Conservation (phyloP, 2,113 vertebrate genomes). For the Hucho hucho region DNA sequence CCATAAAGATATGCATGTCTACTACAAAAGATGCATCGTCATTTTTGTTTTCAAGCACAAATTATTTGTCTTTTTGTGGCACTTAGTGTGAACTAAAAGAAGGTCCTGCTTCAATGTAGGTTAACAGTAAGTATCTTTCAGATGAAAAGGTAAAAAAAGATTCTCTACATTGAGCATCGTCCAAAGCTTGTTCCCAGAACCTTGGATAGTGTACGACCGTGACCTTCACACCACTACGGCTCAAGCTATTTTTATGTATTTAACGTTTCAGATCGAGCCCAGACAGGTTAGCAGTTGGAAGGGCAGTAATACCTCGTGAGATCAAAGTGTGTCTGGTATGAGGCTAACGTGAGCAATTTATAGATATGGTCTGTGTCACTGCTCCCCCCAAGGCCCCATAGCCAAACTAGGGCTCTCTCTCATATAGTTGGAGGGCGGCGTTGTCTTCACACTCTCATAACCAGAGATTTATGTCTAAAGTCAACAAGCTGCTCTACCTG, state of each 20-base stretch:
- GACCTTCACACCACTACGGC: slow-evolving; percentile 39
- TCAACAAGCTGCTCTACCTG: slow-evolving; percentile 27
- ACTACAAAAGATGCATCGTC: too few species aligned
- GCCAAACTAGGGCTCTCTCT: slow-evolving; percentile 31
- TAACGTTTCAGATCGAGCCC: slow-evolving; percentile 19
- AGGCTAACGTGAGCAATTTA: slow-evolving; percentile 57
- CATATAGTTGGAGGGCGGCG: slow-evolving; percentile 31
- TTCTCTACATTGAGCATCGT: slow-evolving; percentile 9
- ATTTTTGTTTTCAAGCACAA: neutral
- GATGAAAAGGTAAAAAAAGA: neutral
- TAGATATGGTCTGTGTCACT: slow-evolving; percentile 38
- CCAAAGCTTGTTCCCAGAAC: slow-evolving; percentile 27
- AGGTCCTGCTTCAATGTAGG: neutral
- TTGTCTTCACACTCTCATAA: slow-evolving; percentile 49
- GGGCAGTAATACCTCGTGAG: slow-evolving; percentile 33
- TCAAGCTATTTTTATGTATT: slow-evolving; percentile 49
- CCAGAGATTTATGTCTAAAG: slow-evolving; percentile 55
- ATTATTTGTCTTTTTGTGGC: neutral
- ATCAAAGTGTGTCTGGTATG: slow-evolving; percentile 47
- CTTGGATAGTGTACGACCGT: slow-evolving; percentile 14
- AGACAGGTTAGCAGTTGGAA: slow-evolving; percentile 35
- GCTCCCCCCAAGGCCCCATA: slow-evolving; percentile 9
- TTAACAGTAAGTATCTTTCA: neutral
- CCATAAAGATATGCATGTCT: neutral
- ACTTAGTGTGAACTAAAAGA: neutral